Evolutionary conservation across 2,113 vertebrate genomes (phyloP).

Genomic region (Thunnus maccoyii): DNA sequence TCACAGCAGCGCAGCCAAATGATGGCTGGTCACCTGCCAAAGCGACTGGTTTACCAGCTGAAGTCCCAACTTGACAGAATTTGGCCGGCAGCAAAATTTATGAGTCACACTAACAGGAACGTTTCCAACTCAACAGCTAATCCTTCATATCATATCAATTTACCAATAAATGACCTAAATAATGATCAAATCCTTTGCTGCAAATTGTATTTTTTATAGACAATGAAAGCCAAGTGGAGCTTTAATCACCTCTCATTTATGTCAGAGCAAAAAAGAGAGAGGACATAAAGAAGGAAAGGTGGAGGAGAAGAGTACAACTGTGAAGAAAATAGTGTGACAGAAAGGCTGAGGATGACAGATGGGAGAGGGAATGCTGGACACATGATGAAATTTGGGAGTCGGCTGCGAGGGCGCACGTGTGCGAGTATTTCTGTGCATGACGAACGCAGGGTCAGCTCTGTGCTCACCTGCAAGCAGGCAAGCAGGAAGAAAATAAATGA

Average conservation of each 20-base stretch:
- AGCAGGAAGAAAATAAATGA: constrained; percentile 12
- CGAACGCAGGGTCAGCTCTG: constrained; percentile 14
- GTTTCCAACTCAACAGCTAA: constrained; percentile 4
- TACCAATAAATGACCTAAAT: background rate
- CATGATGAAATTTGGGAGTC: constrained; percentile 10
- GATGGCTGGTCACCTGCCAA: constrained; percentile 42
- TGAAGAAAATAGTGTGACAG: background rate
- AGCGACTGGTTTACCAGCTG: constrained; percentile 22
- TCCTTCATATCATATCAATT: constrained; percentile 3
- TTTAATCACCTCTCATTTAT: background rate
- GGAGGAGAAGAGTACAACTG: background rate
- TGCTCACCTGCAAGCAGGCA: constrained; percentile 19
- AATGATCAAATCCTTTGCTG: background rate
- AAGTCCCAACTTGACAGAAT: constrained; percentile 20
- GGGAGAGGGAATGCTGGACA: constrained; percentile 22
- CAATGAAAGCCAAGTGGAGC: no score
- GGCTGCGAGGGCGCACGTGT: constrained; percentile 27
- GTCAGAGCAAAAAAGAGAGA: background rate
- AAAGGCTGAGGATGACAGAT: constrained; percentile 1
- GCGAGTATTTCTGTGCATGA: constrained; percentile 23
- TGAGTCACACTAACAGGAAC: constrained; percentile 26
- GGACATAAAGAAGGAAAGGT: background rate
- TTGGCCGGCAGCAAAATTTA: background rate
- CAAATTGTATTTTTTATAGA: background rate
- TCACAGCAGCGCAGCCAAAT: constrained; percentile 33